Conservation (phyloP, 2,797 vertebrate species). For the Bradypus variegatus region DNA sequence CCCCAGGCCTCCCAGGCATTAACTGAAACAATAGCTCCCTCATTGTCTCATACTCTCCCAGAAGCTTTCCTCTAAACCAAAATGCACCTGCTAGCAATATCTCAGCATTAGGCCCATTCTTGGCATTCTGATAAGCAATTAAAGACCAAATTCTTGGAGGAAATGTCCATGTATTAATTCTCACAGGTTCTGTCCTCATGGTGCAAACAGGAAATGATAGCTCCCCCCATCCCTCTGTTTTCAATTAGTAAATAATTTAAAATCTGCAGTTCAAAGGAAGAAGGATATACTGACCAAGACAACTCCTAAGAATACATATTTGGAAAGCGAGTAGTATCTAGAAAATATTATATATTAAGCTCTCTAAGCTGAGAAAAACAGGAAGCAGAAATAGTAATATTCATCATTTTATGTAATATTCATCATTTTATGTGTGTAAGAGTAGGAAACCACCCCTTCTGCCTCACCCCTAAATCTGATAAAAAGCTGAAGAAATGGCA, state of each 20-base stretch:
- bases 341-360: neutral
- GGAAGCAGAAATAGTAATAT: neutral
- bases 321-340: neutral
- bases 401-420: neutral
- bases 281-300: neutral
- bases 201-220: neutral
- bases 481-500: neutral
- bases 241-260: neutral
- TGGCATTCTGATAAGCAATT: neutral
- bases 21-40: neutral
- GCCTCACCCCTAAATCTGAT: neutral
- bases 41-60: neutral
- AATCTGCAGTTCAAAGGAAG: neutral
- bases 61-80: neutral
- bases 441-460: neutral
- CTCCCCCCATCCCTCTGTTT: neutral
- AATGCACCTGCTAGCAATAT: neutral
- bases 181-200: neutral
- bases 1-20: neutral
- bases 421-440: neutral
- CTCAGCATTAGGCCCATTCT: neutral
- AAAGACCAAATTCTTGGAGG: neutral
- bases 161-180: neutral
- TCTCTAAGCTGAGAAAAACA: neutral
- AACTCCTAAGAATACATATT: neutral